These are phyloP conservation scores for Trichogramma pretiosum DNA, from an alignment of 1,140 invertebrate genomes.

Conservation along the genomic window DNA sequence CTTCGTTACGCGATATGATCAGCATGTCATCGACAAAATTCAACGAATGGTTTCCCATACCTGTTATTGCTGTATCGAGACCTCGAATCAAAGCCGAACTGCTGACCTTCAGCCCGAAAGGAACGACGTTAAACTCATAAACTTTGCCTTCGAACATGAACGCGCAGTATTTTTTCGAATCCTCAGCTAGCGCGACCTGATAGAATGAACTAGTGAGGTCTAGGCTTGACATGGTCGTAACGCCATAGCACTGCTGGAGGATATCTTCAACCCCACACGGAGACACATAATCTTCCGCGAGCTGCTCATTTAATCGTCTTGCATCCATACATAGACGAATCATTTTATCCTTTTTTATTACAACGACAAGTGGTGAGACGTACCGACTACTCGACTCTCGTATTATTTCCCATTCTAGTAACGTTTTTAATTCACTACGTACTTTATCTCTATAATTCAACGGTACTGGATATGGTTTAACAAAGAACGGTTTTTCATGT, in stretches of 20 bases:
- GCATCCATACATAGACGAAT: slow-evolving; percentile 5
- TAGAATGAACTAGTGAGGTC: neutral
- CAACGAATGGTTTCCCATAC: neutral
- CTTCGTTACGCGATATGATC: neutral
- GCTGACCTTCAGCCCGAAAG: slow-evolving; percentile 3
- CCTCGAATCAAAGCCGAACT: neutral
- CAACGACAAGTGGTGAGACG: neutral
- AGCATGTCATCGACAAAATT: neutral
- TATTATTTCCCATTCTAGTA: neutral
- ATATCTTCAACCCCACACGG: neutral
- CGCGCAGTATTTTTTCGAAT: neutral
- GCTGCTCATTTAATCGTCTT: neutral
- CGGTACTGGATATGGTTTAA: neutral
- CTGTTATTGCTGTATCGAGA: neutral
- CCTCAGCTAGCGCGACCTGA: neutral
- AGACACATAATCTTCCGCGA: neutral
- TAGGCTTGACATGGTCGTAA: neutral
- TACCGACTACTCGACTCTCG: neutral
- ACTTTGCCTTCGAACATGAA: neutral
- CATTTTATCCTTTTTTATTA: neutral
- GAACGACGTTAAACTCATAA: slow-evolving; percentile 2
- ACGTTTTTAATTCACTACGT: neutral
- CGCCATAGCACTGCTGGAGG: neutral
- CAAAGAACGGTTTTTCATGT: neutral
- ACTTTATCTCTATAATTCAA: neutral